Conservation (phyloP, 2,113 vertebrate genomes). For the Apodemus sylvaticus region DNA sequence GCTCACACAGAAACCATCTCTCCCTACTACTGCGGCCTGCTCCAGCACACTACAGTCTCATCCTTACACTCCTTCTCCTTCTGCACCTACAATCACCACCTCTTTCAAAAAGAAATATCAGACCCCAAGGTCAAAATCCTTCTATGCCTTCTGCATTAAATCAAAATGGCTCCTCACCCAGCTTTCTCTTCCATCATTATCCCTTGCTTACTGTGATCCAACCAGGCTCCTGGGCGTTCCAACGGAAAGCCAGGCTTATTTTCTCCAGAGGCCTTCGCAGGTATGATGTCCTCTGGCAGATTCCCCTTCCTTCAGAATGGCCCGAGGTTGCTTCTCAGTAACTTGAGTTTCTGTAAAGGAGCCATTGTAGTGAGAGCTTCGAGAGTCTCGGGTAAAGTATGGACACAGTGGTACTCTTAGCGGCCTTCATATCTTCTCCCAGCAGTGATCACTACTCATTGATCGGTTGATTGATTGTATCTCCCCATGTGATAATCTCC, state of each 20-base stretch:
- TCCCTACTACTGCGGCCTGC: not conserved
- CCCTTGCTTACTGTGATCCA: not conserved
- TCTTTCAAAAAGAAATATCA: conserved; percentile 36
- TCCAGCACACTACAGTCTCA: not conserved
- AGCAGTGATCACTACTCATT: not conserved
- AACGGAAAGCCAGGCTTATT: not conserved
- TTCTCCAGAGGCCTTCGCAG: not conserved
- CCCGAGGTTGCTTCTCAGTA: not conserved
- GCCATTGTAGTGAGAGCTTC: not conserved
- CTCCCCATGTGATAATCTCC: not conserved
- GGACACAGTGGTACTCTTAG: not conserved
- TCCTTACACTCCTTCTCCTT: not conserved
- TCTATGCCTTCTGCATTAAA: not conserved
- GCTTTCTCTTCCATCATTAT: not conserved
- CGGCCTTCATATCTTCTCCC: not conserved
- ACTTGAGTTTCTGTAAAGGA: not conserved
- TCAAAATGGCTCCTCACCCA: not conserved
- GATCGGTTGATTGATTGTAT: not conserved
- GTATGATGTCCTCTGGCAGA: not conserved
- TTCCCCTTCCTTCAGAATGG: not conserved
- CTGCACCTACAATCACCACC: not conserved
- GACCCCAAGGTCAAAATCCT: not conserved
- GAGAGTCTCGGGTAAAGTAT: not conserved
- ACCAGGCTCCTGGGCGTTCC: not conserved
- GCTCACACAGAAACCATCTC: not conserved